These are phyloP conservation scores for Pseudococcus viburni DNA, from an alignment of 2,888 invertebrate species.

Conservation along the genomic window DNA sequence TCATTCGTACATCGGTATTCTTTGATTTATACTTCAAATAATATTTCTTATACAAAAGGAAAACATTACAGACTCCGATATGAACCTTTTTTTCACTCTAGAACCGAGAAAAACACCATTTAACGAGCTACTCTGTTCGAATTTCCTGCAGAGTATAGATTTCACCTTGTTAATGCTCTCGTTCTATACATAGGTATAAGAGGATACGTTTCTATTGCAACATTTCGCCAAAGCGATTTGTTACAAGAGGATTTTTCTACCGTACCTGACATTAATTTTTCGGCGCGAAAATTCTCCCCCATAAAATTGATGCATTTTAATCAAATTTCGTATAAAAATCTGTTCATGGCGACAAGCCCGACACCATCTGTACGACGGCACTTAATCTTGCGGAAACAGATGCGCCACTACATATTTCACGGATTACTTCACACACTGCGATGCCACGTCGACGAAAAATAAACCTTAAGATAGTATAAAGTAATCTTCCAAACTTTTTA, in stretches of 20 bases:
- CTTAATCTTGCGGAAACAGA: constrained; percentile 39
- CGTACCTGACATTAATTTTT: background rate
- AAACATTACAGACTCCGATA: background rate
- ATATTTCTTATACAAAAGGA: background rate
- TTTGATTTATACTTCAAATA: constrained; percentile 14
- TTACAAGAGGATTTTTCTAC: background rate
- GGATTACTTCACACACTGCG: constrained; percentile 31
- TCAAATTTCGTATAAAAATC: constrained; percentile 13
- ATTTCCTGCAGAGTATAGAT: constrained; percentile 3
- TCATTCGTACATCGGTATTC: background rate
- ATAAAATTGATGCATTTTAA: background rate
- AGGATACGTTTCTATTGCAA: background rate
- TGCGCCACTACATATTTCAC: constrained; percentile 32
- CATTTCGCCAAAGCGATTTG: background rate
- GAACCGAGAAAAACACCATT: background rate
- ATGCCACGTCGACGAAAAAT: background rate
- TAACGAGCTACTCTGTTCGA: constrained; percentile 5
- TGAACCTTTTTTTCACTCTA: background rate
- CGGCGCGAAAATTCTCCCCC: background rate
- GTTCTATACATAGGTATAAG: background rate
- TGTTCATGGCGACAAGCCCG: background rate
- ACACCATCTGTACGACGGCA: constrained; percentile 2
- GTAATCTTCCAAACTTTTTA: constrained; percentile 19
- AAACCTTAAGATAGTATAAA: constrained; percentile 14
- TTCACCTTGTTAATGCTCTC: background rate